These are phyloP conservation scores for Andrena praecox DNA, from an alignment of 2,888 invertebrate genomes.

Conservation along the genomic window DNA sequence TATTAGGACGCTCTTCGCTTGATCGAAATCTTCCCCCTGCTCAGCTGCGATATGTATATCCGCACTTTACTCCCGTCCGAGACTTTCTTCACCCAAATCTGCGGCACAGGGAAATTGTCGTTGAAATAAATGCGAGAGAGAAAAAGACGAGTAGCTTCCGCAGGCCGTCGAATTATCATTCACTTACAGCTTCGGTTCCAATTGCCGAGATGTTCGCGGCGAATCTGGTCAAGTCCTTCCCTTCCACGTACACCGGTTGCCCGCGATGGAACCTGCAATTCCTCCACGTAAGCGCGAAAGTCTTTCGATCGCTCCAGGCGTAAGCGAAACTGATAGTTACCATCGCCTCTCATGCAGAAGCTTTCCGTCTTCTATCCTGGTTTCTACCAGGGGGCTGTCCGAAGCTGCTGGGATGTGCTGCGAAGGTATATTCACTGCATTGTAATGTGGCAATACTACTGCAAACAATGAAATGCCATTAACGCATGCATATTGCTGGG, in stretches of 20 bases:
- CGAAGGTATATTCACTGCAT: slow-evolving; percentile 78
- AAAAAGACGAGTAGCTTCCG: neutral
- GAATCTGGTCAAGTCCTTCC: slow-evolving; percentile 93
- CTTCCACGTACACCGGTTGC: slow-evolving; percentile 96
- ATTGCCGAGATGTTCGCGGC: slow-evolving; percentile 96
- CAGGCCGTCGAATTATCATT: neutral
- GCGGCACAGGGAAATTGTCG: slow-evolving; percentile 80
- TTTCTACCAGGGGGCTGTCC: slow-evolving; percentile 88
- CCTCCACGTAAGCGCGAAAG: neutral
- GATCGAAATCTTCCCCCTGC: slow-evolving; percentile 94
- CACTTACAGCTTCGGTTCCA: slow-evolving; percentile 93
- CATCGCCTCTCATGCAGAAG: slow-evolving; percentile 96
- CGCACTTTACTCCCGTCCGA: slow-evolving; percentile 92
- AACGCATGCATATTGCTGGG: slow-evolving; percentile 28
- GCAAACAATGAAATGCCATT: slow-evolving; percentile 51
- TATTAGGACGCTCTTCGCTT: slow-evolving; percentile 92
- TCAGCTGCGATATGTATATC: slow-evolving; percentile 93
- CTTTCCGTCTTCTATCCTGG: slow-evolving; percentile 97
- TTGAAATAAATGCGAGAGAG: slow-evolving; percentile 27
- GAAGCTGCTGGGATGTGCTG: slow-evolving; percentile 83
- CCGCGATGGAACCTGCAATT: slow-evolving; percentile 93
- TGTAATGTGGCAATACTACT: slow-evolving; percentile 81
- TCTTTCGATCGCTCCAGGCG: neutral
- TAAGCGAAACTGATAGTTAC: slow-evolving; percentile 83
- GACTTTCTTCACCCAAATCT: slow-evolving; percentile 96